A percentile compares a stretch with the other conserved stretches of the same genome.
phyloP scores from a whole-genome alignment of 2,797 vertebrate genomes.

The Aythya fuligula region DNA sequence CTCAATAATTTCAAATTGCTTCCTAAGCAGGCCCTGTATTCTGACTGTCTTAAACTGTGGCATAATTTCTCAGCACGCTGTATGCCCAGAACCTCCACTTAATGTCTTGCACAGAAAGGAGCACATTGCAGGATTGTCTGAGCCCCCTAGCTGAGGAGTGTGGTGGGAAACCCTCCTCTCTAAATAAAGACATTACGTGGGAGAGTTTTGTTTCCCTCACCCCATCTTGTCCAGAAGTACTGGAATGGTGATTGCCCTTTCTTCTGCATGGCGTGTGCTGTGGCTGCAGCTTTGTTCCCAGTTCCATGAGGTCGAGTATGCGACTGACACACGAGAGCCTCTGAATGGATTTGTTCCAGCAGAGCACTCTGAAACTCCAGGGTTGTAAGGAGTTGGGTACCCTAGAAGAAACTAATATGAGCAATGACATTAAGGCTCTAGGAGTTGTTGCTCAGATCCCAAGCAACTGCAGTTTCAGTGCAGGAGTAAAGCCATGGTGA shows the following conservation, averaged over 20 bases:
- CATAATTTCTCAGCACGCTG: conserved; percentile 31
- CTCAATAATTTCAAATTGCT: conserved; percentile 65
- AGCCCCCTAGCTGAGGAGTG: neutral
- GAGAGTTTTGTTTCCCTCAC: neutral
- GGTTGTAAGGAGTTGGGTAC: neutral
- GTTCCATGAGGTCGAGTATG: neutral
- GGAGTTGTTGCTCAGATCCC: neutral
- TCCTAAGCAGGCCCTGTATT: conserved; percentile 59
- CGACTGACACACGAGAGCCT: neutral
- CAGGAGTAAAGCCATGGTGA: accelerated
- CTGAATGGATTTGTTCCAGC: neutral
- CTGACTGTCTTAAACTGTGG: conserved; percentile 20
- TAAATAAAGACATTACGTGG: neutral
- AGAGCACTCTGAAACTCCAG: neutral
- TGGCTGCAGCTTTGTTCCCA: neutral
- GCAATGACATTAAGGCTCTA: neutral
- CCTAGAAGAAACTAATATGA: neutral
- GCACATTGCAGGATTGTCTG: neutral
- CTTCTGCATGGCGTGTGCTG: neutral
- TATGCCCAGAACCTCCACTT: conserved; percentile 32
- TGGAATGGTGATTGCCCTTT: neutral
- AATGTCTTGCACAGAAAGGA: neutral
- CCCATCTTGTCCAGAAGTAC: neutral
- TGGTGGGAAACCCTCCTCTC: neutral
- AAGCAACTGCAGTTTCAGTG: neutral